phyloP scores from a whole-genome alignment of 2,113 vertebrate species.

The Chaetodon auriga region DNA sequence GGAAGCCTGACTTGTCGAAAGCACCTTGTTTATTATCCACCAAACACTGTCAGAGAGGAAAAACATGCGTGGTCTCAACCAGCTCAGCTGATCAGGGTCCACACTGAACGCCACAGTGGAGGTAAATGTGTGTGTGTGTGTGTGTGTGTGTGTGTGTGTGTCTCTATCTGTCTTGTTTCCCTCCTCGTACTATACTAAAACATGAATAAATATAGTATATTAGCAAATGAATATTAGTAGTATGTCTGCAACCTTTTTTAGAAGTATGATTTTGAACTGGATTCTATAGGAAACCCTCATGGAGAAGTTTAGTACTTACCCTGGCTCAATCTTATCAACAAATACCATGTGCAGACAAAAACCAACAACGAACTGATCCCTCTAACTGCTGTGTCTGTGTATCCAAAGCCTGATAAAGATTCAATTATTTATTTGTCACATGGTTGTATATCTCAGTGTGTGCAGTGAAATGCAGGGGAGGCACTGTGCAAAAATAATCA shows the following conservation, averaged over 20 bases:
- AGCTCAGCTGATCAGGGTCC: background rate
- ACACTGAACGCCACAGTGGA: background rate
- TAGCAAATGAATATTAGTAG: background rate
- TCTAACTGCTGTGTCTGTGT: no score
- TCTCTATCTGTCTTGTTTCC: background rate
- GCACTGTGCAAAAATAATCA: no score
- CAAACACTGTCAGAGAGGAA: background rate
- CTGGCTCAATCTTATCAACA: background rate
- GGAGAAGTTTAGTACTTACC: background rate
- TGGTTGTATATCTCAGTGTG: background rate
- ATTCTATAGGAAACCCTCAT: background rate
- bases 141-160: background rate
- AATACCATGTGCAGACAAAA: background rate
- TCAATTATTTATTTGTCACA: background rate
- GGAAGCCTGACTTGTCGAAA: conserved; percentile 24
- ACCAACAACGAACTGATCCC: no score
- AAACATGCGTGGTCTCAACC: background rate
- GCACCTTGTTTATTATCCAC: conserved; percentile 13
- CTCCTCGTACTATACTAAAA: background rate
- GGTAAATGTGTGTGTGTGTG: background rate
- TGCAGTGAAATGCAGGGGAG: background rate
- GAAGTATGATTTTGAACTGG: background rate
- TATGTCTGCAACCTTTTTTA: no score
- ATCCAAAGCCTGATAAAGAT: background rate
- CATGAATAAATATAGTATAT: no score